These are phyloP conservation scores for Cyprinodon variegatus DNA, from an alignment of 2,113 vertebrate species.

Conservation along the genomic window DNA sequence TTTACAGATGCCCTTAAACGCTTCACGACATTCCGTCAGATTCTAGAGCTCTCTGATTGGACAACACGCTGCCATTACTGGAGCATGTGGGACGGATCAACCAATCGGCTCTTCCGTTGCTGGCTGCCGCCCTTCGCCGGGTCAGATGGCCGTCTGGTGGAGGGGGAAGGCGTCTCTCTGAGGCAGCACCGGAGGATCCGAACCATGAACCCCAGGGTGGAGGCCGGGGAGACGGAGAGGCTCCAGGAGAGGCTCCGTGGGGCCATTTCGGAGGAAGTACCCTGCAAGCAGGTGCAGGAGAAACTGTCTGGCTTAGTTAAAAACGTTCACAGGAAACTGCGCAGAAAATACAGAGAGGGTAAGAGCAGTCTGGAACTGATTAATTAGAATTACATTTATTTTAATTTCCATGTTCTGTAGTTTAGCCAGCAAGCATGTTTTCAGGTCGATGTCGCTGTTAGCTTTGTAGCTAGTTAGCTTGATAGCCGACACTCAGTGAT, in stretches of 20 bases:
- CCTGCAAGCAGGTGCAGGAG: constrained; percentile 86
- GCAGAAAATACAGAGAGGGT: constrained; percentile 97
- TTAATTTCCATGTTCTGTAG: not conserved
- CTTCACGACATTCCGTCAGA: not conserved
- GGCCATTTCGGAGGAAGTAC: constrained; percentile 53
- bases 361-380: constrained; percentile 49
- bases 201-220: constrained; percentile 74
- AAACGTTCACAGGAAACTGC: constrained; percentile 93
- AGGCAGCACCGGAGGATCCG: constrained; percentile 32
- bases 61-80: constrained; percentile 52
- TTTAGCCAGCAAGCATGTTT: not conserved
- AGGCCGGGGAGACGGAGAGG: constrained; percentile 68
- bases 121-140: constrained; percentile 66
- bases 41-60: constrained; percentile 60
- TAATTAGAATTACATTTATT: no score
- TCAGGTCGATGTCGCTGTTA: not conserved
- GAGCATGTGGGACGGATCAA: constrained; percentile 11
- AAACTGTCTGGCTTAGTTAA: constrained; percentile 95
- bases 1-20: constrained; percentile 40
- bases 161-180: constrained; percentile 39
- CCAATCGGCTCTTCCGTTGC: constrained; percentile 65
- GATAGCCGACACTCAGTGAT: not conserved
- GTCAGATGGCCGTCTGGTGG: constrained; percentile 50
- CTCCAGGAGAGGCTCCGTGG: constrained; percentile 49
- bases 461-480: not conserved